Percentiles rank a stretch among this genome's conserved stretches.
Evolutionary conservation across 2,797 vertebrate species (phyloP).

Genomic region (Anableps anableps): DNA sequence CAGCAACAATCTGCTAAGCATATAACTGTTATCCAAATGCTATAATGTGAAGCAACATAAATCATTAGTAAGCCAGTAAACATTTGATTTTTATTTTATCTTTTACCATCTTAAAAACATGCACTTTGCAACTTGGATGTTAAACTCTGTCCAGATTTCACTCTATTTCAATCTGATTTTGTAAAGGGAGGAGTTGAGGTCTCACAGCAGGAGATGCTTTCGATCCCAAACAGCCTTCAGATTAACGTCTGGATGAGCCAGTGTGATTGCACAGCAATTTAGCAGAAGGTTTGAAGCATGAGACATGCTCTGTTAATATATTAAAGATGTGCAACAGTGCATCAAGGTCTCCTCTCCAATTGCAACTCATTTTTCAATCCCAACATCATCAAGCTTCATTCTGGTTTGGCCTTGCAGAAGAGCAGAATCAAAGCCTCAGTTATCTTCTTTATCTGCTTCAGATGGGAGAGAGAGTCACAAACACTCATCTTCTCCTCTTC

Average conservation of each 20-base stretch:
- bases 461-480: conserved; percentile 56
- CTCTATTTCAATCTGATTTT: not conserved
- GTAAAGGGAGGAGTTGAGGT: not conserved
- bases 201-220: conserved; percentile 18
- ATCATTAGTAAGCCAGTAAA: not conserved
- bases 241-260: conserved; percentile 17
- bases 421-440: conserved; percentile 55
- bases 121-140: not conserved
- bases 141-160: conserved; percentile 1
- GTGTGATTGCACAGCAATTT: conserved; percentile 26
- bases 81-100: not conserved
- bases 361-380: conserved; percentile 34
- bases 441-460: conserved; percentile 52
- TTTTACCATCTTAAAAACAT: not conserved
- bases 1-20: not conserved
- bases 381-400: conserved; percentile 61
- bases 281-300: conserved; percentile 24
- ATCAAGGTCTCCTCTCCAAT: conserved; percentile 37
- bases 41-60: not conserved
- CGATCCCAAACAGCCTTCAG: conserved; percentile 9
- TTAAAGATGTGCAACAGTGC: conserved; percentile 49
- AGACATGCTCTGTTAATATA: conserved; percentile 27
- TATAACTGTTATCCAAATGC: not conserved
- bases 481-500: conserved; percentile 48
- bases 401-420: conserved; percentile 48